phyloP scores from a whole-genome alignment of 2,113 vertebrate genomes.

The Dromas ardeola region DNA sequence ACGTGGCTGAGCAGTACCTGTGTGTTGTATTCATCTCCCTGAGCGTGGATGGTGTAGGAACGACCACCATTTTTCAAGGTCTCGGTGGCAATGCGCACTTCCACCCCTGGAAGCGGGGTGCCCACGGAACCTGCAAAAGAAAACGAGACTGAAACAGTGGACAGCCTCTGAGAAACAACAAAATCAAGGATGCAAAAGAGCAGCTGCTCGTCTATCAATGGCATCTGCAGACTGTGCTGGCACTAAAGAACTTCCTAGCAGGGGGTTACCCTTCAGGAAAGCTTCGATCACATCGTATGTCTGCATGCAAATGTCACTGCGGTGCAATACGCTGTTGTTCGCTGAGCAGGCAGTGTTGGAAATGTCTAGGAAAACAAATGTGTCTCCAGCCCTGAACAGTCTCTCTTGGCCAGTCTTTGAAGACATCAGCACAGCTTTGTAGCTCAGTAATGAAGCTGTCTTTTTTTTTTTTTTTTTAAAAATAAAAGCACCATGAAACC shows the following conservation, averaged over 20 bases:
- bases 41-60: conserved; percentile 72
- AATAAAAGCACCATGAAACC: background rate
- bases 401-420: background rate
- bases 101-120: conserved; percentile 84
- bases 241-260: background rate
- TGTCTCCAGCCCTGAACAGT: background rate
- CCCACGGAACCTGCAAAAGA: conserved; percentile 86
- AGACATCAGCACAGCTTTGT: background rate
- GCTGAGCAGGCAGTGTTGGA: background rate
- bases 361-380: background rate
- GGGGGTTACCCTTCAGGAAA: background rate
- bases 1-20: conserved; percentile 67
- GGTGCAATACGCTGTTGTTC: background rate
- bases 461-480: background rate
- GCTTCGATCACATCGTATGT: background rate
- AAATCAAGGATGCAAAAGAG: background rate
- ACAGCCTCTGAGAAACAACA: background rate
- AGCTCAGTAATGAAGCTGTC: conserved; percentile 11
- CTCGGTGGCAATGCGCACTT: conserved; percentile 84
- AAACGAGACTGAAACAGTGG: background rate
- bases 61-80: background rate
- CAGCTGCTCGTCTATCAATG: background rate
- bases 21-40: conserved; percentile 79
- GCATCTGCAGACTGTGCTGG: conserved; percentile 14
- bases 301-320: background rate